A percentile compares a stretch with the other conserved stretches of the same genome.
Conservation (phyloP, 2,797 vertebrate genomes). For the Botia kubotai region DNA sequence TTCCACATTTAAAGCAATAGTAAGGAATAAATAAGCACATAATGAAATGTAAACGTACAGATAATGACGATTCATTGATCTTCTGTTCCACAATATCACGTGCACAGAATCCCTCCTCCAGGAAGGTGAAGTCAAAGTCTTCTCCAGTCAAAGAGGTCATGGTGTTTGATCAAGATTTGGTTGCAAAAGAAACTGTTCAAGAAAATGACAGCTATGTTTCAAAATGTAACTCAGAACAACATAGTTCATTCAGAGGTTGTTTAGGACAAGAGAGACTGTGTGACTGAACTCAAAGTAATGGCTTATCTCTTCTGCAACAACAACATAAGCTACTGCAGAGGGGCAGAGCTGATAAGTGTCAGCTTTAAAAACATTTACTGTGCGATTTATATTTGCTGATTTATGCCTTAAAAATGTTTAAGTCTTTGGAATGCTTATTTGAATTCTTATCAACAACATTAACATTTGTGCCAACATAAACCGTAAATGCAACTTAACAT, state of each 20-base stretch:
- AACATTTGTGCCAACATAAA: too few relatives aligned
- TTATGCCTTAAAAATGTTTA: too few relatives aligned
- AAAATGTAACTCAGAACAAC: slow-evolving; percentile 5
- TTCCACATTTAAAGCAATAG: not conserved
- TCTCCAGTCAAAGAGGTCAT: slow-evolving; percentile 76
- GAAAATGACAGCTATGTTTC: not conserved
- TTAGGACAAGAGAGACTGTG: slow-evolving; percentile 4
- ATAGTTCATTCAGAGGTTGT: not conserved
- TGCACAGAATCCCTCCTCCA: slow-evolving; percentile 95
- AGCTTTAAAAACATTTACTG: too few relatives aligned
- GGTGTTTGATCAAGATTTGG: slow-evolving; percentile 62
- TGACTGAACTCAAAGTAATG: not conserved
- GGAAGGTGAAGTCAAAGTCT: slow-evolving; percentile 88
- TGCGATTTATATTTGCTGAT: too few relatives aligned
- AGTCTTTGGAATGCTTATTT: too few relatives aligned
- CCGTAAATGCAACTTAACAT: too few relatives aligned
- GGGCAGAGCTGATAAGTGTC: not conserved
- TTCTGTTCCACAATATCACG: slow-evolving; percentile 94
- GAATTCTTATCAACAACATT: too few relatives aligned
- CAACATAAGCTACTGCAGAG: not conserved
- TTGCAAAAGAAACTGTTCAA: slow-evolving; percentile 71
- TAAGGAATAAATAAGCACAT: not conserved
- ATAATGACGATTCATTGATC: slow-evolving; percentile 91
- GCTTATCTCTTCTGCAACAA: slow-evolving; percentile 16
- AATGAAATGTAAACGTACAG: slow-evolving; percentile 77